Percentiles rank a stretch among this genome's conserved stretches.
These are phyloP conservation scores for Amitus sp. DNA, from an alignment of 2,888 invertebrate species.

Conservation along the genomic window DNA sequence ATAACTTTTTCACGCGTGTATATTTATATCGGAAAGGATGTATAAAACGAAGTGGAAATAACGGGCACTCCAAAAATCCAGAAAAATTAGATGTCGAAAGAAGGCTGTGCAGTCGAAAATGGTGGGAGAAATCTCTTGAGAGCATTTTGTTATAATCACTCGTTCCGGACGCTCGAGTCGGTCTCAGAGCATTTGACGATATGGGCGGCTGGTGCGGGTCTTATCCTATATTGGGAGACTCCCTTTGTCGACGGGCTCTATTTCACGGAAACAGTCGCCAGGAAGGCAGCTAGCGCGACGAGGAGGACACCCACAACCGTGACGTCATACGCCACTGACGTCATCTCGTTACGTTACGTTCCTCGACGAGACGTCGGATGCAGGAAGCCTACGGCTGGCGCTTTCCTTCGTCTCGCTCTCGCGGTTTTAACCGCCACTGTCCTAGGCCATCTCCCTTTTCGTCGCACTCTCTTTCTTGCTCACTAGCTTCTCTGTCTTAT, in stretches of 20 bases:
- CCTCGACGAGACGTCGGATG: conserved; percentile 57
- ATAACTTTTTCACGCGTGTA: no score
- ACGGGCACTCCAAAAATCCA: neutral
- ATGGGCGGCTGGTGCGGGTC: conserved; percentile 39
- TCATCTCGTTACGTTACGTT: conserved; percentile 58
- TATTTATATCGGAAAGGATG: no score
- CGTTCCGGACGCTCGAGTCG: conserved; percentile 36
- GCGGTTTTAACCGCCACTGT: conserved; percentile 63
- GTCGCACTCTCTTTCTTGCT: conserved; percentile 57
- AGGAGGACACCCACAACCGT: conserved; percentile 43
- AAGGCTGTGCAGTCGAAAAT: neutral
- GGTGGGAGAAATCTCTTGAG: conserved; percentile 16
- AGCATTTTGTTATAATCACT: conserved; percentile 37
- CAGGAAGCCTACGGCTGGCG: conserved; percentile 49
- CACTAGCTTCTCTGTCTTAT: conserved; percentile 51
- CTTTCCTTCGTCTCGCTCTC: conserved; percentile 38
- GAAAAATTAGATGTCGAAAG: no score
- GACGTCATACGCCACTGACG: conserved; percentile 49
- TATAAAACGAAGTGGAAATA: neutral
- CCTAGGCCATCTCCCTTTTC: conserved; percentile 56
- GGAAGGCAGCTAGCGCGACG: conserved; percentile 36
- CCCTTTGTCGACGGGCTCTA: conserved; percentile 37
- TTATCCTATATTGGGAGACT: conserved; percentile 35
- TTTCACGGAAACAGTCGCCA: conserved; percentile 43
- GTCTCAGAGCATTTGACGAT: conserved; percentile 38